Evolutionary conservation across 2,888 invertebrate species (phyloP), one percentile per base, ranked within the genome.

Genomic region (Tupiocoris notatus): DNA sequence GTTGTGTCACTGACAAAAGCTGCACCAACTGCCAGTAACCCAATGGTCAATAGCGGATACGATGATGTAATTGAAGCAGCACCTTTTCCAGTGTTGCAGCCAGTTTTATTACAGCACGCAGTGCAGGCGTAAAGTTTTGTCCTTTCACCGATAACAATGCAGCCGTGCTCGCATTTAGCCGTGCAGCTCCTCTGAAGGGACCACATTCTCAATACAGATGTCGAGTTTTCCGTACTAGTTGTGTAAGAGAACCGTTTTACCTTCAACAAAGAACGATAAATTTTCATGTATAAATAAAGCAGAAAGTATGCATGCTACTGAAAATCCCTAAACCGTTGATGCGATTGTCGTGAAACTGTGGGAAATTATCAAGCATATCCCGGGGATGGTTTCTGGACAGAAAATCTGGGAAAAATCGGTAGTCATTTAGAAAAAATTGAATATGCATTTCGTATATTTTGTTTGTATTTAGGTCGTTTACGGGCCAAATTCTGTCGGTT

Each of bases 61-160:
- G 65, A 65, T 17, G 65, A 39, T 1, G 65, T 39, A 2, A 39
- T 18, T 2, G 63, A 16, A 0, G 73, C 63, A 7, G 18, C 1
- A 0, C 84, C 83, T 64, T 89, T 91, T 17, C 92, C 94, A 57
- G 88, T 87, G 84, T 95, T 95, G 85, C 95, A 95, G 3, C 91
- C 87, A 2, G 91, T 89, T 9, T 88, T 88, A 79, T 90, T 90
- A 83, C 95, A 95, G 82, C 95, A 95, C 0, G 92, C 90, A 0
- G 93, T 94, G 84, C 95, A 95, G 16, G 94, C 92, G 84, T 92
- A 92, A 0, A 95, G 85, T 83, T 95, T 95, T 2, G 94, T 94
- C 66, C 95, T 86, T 83, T 95, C 95, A 0, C 95, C 95, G 80
- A 95, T 94, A 67, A 94, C 89, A 81, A 95, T 94, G 84, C 94